Conservation (phyloP, 2,113 vertebrate genomes). For the Oplegnathus fasciatus region DNA sequence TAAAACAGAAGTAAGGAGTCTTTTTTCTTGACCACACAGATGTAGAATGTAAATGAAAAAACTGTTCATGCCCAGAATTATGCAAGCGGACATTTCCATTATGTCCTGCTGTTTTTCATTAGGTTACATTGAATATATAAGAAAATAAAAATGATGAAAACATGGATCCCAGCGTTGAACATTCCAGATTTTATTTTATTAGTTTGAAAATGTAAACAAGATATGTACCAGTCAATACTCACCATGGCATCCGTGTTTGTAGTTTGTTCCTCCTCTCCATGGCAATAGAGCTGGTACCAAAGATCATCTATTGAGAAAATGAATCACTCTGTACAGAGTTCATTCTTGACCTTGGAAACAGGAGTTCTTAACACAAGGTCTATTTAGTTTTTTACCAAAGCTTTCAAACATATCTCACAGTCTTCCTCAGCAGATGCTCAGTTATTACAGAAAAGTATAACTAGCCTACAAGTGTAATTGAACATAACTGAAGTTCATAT, state of each 20-base stretch:
- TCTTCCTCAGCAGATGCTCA: background rate
- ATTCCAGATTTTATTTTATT: background rate
- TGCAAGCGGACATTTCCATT: background rate
- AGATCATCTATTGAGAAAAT: conserved; percentile 38
- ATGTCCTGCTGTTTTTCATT: background rate
- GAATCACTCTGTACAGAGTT: background rate
- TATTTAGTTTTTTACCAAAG: background rate
- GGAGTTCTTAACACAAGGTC: background rate
- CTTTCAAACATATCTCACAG: background rate
- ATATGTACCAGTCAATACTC: background rate
- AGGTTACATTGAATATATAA: no score
- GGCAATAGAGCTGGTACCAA: conserved; percentile 37
- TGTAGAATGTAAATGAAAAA: background rate
- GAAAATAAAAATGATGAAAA: no score
- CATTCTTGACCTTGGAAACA: background rate
- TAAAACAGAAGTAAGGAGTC: conserved; percentile 40
- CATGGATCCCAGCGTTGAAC: no score
- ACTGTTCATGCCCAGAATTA: background rate
- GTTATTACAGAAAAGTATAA: background rate
- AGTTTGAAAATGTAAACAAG: background rate
- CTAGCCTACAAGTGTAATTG: background rate
- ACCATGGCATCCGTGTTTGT: conserved; percentile 79
- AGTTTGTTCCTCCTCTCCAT: conserved; percentile 72
- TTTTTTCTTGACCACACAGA: background rate
- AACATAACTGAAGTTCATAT: background rate